phyloP scores from a whole-genome alignment of 2,113 vertebrate species.

The Aegotheles bennettii region DNA sequence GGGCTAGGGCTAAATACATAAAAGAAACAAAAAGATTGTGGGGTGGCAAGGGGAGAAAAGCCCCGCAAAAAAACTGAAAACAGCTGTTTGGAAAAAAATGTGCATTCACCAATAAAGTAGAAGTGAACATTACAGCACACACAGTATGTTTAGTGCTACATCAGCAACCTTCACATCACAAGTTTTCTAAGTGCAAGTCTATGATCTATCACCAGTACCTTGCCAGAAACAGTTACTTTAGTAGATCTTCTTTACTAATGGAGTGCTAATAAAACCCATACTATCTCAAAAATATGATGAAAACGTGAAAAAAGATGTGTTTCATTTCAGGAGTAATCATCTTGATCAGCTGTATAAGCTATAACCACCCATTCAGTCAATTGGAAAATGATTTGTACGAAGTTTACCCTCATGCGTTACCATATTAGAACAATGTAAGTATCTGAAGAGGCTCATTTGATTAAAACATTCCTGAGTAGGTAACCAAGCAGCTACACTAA shows the following conservation, averaged over 20 bases:
- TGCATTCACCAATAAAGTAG: neutral
- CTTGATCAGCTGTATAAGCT: neutral
- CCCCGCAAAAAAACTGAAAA: neutral
- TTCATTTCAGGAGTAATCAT: neutral
- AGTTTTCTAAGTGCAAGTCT: neutral
- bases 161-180: neutral
- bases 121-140: neutral
- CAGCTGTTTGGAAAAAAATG: fast-evolving
- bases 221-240: neutral
- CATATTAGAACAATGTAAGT: fast-evolving
- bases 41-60: neutral
- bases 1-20: neutral
- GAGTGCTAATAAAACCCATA: neutral
- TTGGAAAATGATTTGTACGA: neutral
- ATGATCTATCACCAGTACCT: neutral
- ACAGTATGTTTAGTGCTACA: fast-evolving
- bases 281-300: neutral
- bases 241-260: neutral
- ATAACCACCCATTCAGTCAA: neutral
- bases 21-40: neutral
- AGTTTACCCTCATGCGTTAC: neutral
- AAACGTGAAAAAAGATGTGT: neutral
- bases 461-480: neutral
- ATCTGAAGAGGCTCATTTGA: neutral
- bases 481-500: neutral